Base-by-base conservation (phyloP, 2,888 invertebrate genomes). In the Rutpela maculata region DNA sequence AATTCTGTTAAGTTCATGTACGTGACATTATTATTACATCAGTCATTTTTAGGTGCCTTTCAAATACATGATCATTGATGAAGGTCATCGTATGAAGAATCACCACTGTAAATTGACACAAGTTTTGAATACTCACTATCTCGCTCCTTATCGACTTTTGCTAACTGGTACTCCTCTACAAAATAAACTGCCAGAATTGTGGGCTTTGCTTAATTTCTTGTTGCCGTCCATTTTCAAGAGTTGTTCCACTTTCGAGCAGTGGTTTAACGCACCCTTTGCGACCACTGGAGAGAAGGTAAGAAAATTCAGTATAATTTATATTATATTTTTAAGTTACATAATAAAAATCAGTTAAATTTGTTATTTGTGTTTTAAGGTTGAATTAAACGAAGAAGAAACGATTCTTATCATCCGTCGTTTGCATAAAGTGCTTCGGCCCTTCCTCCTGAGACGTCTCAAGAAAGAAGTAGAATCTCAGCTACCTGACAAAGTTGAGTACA, bases 31-130 rank as follows among this genome's bases (percentile, higher is more conserved):
- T 43, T 15, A 43, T 66, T 56, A 10, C 4, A 69, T 38, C 11
- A 43, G 12, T 4, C 18, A 70, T 76, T 87, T 89, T 50, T 84
- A 95, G 94, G 91, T 97, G 43, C 96, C 96, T 83, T 99, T 99
- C 99, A 99, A 99, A 90, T 99, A 99, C 90, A 99, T 99, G 99
- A 99, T 99, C 82, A 99, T 99, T 86, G 99, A 99, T 90, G 99
- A 99, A 90, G 99, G 99, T 74, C 99, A 99, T 91, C 95, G 99
- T 81, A 99, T 99, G 99, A 99, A 99, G 92, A 99, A 99, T 91
- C 99, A 99, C 91, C 99, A 99, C 90, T 99, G 99, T 91, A 99
- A 99, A 90, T 92, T 99, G 85, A 99, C 99, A 0, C 97, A 98
- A 90, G 97, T 97, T 26, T 92, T 99, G 74, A 99, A 99, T 90